These are phyloP conservation scores for Antheraea yamamai DNA, from an alignment of 2,888 invertebrate genomes.

Conservation along the genomic window DNA sequence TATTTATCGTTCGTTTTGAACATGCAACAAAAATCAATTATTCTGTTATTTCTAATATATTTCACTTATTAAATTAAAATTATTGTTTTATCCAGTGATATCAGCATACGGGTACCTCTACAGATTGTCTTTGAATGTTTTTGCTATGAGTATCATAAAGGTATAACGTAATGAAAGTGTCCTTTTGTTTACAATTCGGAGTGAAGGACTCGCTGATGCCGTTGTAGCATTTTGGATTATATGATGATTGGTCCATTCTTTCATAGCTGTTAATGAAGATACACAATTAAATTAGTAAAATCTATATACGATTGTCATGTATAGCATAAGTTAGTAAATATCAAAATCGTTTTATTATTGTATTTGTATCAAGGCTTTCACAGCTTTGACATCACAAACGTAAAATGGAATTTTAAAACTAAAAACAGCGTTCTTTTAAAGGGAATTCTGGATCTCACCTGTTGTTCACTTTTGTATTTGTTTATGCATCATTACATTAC, in stretches of 20 bases:
- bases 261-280: background rate
- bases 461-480: background rate
- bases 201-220: background rate
- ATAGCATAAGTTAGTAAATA: too few species aligned
- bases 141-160: background rate
- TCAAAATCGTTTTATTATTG: too few species aligned
- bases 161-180: background rate
- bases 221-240: background rate
- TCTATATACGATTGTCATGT: background rate
- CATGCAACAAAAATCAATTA: too few species aligned
- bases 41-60: too few species aligned
- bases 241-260: background rate
- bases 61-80: background rate
- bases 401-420: background rate
- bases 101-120: constrained; percentile 3
- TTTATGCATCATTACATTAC: background rate
- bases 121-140: background rate
- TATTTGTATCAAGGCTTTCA: too few species aligned
- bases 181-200: background rate
- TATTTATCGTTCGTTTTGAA: too few species aligned
- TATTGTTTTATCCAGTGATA: background rate
- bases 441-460: background rate
- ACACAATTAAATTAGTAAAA: background rate
- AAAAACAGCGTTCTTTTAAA: background rate
- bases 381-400: too few species aligned